A percentile compares a stretch with the other conserved stretches of the same genome.
phyloP scores from a whole-genome alignment of 2,113 vertebrate genomes.

The Neomonachus schauinslandi region DNA sequence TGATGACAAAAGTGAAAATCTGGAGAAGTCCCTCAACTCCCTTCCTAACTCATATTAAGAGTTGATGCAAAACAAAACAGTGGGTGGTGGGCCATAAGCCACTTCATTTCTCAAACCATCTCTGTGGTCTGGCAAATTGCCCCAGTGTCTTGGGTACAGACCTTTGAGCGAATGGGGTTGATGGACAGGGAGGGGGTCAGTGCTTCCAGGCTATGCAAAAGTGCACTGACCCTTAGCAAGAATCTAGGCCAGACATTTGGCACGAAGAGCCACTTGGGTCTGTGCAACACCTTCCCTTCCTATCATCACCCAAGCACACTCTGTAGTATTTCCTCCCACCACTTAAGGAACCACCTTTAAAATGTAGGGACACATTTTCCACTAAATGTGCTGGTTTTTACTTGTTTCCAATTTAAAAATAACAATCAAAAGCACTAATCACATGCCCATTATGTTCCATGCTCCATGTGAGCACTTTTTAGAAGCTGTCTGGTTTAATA shows the following conservation, averaged over 20 bases:
- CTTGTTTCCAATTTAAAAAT: background rate
- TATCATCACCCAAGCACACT: background rate
- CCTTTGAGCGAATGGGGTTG: background rate
- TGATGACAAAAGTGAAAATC: background rate
- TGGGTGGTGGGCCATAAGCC: no score
- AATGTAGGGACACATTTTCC: background rate
- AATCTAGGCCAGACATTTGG: no score
- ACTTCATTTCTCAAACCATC: background rate
- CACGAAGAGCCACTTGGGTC: background rate
- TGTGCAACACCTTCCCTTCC: background rate
- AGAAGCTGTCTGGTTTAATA: background rate
- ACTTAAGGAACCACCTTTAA: background rate
- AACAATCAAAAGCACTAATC: background rate
- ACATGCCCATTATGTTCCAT: fast-evolving
- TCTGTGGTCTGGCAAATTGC: background rate
- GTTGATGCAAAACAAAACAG: background rate
- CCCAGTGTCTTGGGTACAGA: background rate
- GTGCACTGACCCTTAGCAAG: background rate
- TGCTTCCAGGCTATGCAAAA: background rate
- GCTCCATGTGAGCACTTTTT: fast-evolving
- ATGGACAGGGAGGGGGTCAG: no score
- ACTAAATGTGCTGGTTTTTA: background rate
- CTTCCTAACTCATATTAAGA: background rate
- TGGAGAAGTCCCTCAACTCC: background rate
- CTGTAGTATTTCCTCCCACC: background rate